Conservation (phyloP, 1,140 invertebrate genomes). For the Lepidurus arcticus region DNA sequence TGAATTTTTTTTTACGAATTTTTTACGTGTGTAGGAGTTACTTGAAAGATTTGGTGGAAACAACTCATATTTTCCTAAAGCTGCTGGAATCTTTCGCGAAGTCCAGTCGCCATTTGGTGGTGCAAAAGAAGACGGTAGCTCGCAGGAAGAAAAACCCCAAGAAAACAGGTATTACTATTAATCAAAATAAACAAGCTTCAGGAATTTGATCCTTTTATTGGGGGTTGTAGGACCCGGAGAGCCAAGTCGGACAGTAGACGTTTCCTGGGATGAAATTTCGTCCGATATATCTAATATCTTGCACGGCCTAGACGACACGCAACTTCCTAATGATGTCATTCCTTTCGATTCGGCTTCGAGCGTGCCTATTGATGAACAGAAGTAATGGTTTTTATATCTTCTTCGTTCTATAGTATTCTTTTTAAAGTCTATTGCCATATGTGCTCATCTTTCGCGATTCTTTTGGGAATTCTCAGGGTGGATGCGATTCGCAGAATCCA, state of each 20-base stretch:
- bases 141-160: constrained; percentile 48
- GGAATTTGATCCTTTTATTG: constrained; percentile 40
- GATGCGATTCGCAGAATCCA: constrained; percentile 84
- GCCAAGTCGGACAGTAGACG: constrained; percentile 50
- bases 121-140: constrained; percentile 63
- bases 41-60: constrained; percentile 79
- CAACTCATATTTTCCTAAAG: constrained; percentile 85
- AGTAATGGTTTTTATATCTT: constrained; percentile 52
- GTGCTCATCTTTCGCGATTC: constrained; percentile 35
- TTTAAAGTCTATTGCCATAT: not conserved
- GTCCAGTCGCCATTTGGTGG: constrained; percentile 57
- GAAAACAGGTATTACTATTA: constrained; percentile 38
- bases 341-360: constrained; percentile 86
- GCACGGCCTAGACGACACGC: constrained; percentile 50
- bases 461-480: constrained; percentile 53
- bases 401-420: not conserved
- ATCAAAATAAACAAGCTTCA: not conserved
- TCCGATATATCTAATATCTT: constrained; percentile 65
- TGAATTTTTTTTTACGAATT: not conserved
- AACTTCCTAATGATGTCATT: constrained; percentile 49
- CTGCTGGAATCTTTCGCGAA: constrained; percentile 77
- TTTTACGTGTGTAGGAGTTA: constrained; percentile 56
- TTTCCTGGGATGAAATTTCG: constrained; percentile 65
- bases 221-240: constrained; percentile 47
- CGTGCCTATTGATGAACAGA: constrained; percentile 77